Base-by-base conservation (phyloP, 1,140 invertebrate genomes). In the Ruditapes philippinarum region DNA sequence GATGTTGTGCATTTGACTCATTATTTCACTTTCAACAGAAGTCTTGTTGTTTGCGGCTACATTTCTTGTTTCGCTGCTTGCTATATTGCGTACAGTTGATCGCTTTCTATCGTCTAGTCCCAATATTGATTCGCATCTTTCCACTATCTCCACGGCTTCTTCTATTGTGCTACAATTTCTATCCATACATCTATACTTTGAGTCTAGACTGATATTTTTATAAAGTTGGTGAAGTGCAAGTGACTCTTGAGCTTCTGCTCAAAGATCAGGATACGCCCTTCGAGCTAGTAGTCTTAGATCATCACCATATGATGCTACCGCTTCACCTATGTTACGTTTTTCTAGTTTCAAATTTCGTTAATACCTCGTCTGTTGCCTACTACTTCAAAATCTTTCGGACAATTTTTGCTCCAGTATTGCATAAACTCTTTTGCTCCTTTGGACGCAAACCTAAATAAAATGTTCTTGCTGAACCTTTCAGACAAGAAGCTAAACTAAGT, bases 151-250 rank as follows among this genome's bases (percentile, higher is more conserved):
- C 4, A 89, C 40, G 3, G 54, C 51, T 22, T 89, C 33, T 19
- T 74, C 11, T 0, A 81, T 38, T 19, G 57, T 82, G 9, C 80
- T 22, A 42, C 70, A 40, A 7, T 87, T 22, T 3, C 36, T 79
- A n/a, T 65, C 70, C 49, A 79, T 38, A 60, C 73, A 87, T 1
- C 54, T 19, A 42, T 54, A 87, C 28, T 78, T 49, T 42, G 62
- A 45, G 9, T 78, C 84, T 9, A 9, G 17, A 22, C 40, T 28
- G 2, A 84, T 33, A 36, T 22, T n/a, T n/a, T 84, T 84, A 31
- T 73, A 84, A 22, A 84, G 33, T 42, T 65, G 57, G 65, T 84
- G 33, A 2, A 85, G 45, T 14, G 65, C 82, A 5, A 85, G 22
- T 12, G 40, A 0, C 36, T 85, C 82, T 28, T 74, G 82, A 3